Base-by-base conservation (phyloP, 2,797 vertebrate species). In the Diplodus sargus region DNA sequence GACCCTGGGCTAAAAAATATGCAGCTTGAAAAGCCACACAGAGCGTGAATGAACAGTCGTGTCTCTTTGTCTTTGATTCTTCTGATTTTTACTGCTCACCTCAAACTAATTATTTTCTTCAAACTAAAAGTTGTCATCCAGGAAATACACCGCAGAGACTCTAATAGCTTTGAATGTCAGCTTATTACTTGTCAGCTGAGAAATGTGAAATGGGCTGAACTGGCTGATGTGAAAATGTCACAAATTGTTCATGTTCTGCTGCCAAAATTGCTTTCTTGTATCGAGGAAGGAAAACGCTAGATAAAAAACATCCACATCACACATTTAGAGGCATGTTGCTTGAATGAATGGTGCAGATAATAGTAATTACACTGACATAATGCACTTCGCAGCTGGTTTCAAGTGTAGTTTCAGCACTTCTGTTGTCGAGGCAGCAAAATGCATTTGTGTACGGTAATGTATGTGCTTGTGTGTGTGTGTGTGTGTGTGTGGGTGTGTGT, bases 361-460 rank as follows among this genome's bases (percentile, higher is more conserved):
- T 30, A 47, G 52, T 2, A 25, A 66, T 59, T n/a, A 58, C 1
- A 0, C 13, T 28, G 58, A 11, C 39, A 65, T 61, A 68, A 79
- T 42, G 34, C 25, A 63, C 51, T 15, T 61, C 67, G 58, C 64
- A 79, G 70, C 14, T 11, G 1, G 42, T 47, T 67, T 57, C 30
- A 52, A 42, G 66, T 52, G 70, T 5, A 71, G 57, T 30, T 49
- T 66, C 64, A 71, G 68, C 63, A 62, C 16, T 62, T 69, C 53
- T 73, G 70, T 58, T 70, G 62, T 43, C 10, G 2, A 71, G 15
- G 59, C 62, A 56, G 61, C n/a, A 69, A 39, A 82, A 80, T 39
- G 23, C 53, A 61, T 10, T 59, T 4, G 15, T 47, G 53, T n/a
- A 15, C 15, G 8, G 43, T 49, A 20, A 22, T 34, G 34, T 34